phyloP scores from a whole-genome alignment of 2,797 vertebrate species.

The Enteromius radiatus region DNA sequence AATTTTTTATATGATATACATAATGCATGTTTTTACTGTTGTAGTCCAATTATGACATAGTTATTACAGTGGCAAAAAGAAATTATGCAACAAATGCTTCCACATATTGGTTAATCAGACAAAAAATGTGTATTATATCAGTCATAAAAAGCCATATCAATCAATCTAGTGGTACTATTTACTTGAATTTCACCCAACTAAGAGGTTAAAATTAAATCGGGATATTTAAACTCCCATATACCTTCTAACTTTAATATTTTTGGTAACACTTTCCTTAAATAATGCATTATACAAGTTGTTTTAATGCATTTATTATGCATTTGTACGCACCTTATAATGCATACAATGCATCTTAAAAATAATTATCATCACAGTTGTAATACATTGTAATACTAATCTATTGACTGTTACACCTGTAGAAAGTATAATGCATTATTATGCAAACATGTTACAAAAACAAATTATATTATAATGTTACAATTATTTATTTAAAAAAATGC shows the following conservation, averaged over 20 bases:
- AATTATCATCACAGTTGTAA: too few species aligned
- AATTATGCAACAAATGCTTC: neutral
- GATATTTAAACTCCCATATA: neutral
- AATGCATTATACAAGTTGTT: too few species aligned
- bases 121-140: neutral
- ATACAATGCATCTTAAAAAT: too few species aligned
- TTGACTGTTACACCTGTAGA: too few species aligned
- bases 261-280: too few species aligned
- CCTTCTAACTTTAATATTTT: neutral
- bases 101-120: neutral
- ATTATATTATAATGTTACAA: too few species aligned
- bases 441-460: too few species aligned
- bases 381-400: too few species aligned
- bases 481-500: too few species aligned
- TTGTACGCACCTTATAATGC: too few species aligned
- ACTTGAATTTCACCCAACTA: neutral
- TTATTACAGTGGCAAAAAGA: neutral
- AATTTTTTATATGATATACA: neutral
- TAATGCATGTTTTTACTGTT: neutral
- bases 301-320: too few species aligned
- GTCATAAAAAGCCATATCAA: neutral
- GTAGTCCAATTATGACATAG: neutral
- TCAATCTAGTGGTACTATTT: neutral
- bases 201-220: neutral
- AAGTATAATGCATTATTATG: too few species aligned